A percentile compares a stretch with the other conserved stretches of the same genome.
Evolutionary conservation across 2,113 vertebrate species (phyloP).

Genomic region (Oncorhynchus keta): DNA sequence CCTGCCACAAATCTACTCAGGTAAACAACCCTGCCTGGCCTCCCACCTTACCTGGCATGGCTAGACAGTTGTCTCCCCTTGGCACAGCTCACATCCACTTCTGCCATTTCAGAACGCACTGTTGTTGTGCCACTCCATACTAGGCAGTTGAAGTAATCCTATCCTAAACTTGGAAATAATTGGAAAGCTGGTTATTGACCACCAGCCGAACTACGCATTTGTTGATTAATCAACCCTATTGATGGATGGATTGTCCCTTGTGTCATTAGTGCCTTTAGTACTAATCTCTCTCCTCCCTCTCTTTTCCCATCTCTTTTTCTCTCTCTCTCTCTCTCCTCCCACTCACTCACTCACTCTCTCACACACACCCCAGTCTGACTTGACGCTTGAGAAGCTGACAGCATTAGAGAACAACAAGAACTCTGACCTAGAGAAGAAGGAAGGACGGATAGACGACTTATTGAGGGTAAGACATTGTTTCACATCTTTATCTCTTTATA

Average conservation of each 20-base stretch:
- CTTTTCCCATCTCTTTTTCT: no score
- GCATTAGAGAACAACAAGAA: slow-evolving; percentile 93
- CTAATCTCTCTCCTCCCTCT: neutral
- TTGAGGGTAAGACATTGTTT: slow-evolving; percentile 81
- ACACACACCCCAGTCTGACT: slow-evolving; percentile 79
- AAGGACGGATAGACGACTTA: slow-evolving; percentile 93
- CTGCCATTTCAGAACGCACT: neutral
- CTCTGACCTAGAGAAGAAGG: slow-evolving; percentile 95
- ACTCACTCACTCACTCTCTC: no score
- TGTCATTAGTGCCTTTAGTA: no score
- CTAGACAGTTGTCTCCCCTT: neutral
- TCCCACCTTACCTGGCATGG: neutral
- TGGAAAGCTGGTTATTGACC: no score
- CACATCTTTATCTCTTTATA: no score
- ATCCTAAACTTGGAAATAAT: no score
- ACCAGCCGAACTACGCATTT: no score
- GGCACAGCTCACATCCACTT: neutral
- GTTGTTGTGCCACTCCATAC: neutral
- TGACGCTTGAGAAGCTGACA: slow-evolving; percentile 93
- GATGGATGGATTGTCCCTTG: no score
- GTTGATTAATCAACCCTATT: no score
- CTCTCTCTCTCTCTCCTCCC: neutral
- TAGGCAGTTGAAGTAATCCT: neutral
- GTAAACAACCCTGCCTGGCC: slow-evolving; percentile 60
- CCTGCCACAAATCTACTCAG: slow-evolving; percentile 87